Conservation (phyloP, 2,888 invertebrate species). For the Athripsodes cinereus region DNA sequence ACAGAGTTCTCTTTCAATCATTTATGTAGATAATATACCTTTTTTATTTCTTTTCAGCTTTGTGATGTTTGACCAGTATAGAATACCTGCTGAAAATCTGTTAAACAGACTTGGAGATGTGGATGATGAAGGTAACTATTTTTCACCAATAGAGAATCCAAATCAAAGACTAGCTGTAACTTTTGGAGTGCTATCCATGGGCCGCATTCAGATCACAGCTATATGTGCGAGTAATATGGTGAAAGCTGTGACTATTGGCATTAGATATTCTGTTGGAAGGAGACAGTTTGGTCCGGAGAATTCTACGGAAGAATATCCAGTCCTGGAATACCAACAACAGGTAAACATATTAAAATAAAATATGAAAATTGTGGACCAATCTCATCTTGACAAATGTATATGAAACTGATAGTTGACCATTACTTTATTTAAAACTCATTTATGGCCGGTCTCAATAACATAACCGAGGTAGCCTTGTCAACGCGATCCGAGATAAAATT, state of each 20-base stretch:
- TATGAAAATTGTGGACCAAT: too few species aligned
- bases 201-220: conserved; percentile 29
- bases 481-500: too few species aligned
- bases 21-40: too few species aligned
- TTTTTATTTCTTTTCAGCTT: conserved; percentile 51
- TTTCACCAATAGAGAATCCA: conserved; percentile 71
- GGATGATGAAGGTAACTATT: conserved; percentile 74
- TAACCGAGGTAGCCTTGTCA: too few species aligned
- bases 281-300: conserved; percentile 80
- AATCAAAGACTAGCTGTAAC: conserved; percentile 79
- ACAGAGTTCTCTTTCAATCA: too few species aligned
- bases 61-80: conserved; percentile 71
- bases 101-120: conserved; percentile 84
- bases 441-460: too few species aligned
- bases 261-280: conserved; percentile 79
- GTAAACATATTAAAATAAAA: too few species aligned
- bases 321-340: conserved; percentile 88
- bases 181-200: conserved; percentile 71
- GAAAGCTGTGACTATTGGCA: conserved; percentile 75
- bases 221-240: conserved; percentile 57
- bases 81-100: conserved; percentile 70
- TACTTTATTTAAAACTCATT: too few species aligned
- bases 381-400: too few species aligned
- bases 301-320: conserved; percentile 64
- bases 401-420: too few species aligned